Percentiles rank a stretch among this genome's conserved stretches.
Evolutionary conservation across 2,113 vertebrate genomes (phyloP).

Genomic region (Oreochromis niloticus): DNA sequence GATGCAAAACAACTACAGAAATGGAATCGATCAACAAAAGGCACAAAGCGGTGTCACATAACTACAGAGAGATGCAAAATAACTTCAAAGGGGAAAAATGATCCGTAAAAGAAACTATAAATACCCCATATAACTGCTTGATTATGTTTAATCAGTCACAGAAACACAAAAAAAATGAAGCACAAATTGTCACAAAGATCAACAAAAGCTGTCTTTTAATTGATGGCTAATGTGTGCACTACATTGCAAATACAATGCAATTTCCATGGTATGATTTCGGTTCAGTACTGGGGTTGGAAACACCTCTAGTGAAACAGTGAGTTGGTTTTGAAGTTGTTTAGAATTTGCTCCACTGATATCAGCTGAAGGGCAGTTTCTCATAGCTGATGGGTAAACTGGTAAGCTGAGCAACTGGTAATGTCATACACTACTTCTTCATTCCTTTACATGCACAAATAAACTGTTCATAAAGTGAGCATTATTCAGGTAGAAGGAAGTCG

Average conservation of each 20-base stretch:
- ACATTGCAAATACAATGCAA: not conserved
- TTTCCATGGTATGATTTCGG: not conserved
- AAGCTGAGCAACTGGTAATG: not conserved
- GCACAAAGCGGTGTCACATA: not conserved
- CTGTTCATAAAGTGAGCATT: not conserved
- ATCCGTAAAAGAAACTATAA: not conserved
- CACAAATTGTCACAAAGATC: not conserved
- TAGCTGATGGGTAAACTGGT: not conserved
- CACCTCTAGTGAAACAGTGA: not conserved
- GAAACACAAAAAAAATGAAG: not conserved
- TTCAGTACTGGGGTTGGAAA: not conserved
- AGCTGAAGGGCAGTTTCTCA: no score
- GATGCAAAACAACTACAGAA: not conserved
- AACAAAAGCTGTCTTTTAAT: not conserved
- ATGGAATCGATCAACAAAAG: not conserved
- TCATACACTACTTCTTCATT: not conserved
- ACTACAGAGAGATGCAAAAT: not conserved
- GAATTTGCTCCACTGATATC: not conserved
- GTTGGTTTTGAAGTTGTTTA: not conserved
- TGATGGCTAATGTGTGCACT: not conserved
- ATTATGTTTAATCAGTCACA: not conserved
- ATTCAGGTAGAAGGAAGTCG: not conserved
- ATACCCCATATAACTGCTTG: not conserved
- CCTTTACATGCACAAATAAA: not conserved
- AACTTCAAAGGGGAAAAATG: not conserved